phyloP scores from a whole-genome alignment of 92 coral and sea anemone genomes.

The Paragorgia papillata region DNA sequence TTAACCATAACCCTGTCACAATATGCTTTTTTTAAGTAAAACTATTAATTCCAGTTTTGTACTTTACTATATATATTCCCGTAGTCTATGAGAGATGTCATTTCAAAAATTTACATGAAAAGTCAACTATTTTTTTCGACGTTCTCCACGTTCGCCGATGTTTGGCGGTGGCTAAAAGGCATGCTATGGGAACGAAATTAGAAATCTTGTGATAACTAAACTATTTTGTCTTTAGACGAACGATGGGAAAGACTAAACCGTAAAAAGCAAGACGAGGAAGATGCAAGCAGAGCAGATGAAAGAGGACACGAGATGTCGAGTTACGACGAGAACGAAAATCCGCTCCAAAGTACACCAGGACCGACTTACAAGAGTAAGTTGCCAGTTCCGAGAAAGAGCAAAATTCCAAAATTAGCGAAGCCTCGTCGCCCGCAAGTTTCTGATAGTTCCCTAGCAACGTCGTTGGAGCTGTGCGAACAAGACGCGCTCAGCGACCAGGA shows the following conservation, averaged over 20 bases:
- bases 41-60: too few species aligned
- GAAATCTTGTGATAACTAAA: too few species aligned
- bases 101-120: too few species aligned
- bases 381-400: conserved; percentile 23
- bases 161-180: too few species aligned
- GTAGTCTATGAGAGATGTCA: too few species aligned
- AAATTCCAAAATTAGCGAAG: conserved; percentile 45
- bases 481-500: conserved; percentile 18
- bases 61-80: too few species aligned
- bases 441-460: conserved; percentile 21
- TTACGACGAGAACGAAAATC: conserved; percentile 30
- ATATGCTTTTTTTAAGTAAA: too few species aligned
- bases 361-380: neutral
- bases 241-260: conserved; percentile 32
- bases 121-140: too few species aligned
- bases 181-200: too few species aligned
- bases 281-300: conserved; percentile 7
- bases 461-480: conserved; percentile 8
- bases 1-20: too few species aligned
- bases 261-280: neutral
- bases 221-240: conserved; percentile 20
- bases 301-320: neutral
- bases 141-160: too few species aligned
- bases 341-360: neutral
- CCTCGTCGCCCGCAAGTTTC: conserved; percentile 40